Percentiles rank a stretch among this genome's conserved stretches.
Conservation (phyloP, 2,113 vertebrate species). For the Clarias gariepinus region DNA sequence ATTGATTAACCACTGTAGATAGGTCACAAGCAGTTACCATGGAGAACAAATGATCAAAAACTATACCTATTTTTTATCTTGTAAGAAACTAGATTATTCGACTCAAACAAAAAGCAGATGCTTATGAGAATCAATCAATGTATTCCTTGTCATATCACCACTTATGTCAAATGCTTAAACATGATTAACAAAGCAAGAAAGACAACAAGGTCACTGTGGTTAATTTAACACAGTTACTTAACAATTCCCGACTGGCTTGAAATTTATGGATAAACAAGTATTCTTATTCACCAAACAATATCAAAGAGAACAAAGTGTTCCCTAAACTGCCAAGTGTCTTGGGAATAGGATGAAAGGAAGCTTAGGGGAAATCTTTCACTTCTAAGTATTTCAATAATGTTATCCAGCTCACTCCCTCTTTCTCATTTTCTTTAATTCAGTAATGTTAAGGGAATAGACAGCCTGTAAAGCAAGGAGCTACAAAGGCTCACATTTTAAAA, state of each 20-base stretch:
- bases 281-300: constrained; percentile 64
- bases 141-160: constrained; percentile 59
- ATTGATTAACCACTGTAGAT: too few species aligned
- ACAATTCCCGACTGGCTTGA: constrained; percentile 61
- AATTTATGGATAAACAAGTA: constrained; percentile 58
- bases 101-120: constrained; percentile 10
- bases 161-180: constrained; percentile 55
- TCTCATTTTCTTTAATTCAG: constrained; percentile 37
- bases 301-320: constrained; percentile 57
- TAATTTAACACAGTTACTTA: constrained; percentile 69
- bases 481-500: constrained; percentile 31
- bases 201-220: constrained; percentile 62
- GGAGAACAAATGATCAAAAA: neutral
- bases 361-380: constrained; percentile 61
- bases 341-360: constrained; percentile 64
- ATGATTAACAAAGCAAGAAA: constrained; percentile 62
- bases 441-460: constrained; percentile 32
- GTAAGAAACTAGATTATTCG: constrained; percentile 21
- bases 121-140: constrained; percentile 12
- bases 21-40: constrained; percentile 11
- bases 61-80: neutral
- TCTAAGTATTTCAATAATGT: constrained; percentile 64
- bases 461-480: constrained; percentile 28
- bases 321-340: constrained; percentile 47
- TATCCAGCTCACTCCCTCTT: constrained; percentile 47